phyloP scores from a whole-genome alignment of 2,888 invertebrate genomes.

The Orchesella flavescens region DNA sequence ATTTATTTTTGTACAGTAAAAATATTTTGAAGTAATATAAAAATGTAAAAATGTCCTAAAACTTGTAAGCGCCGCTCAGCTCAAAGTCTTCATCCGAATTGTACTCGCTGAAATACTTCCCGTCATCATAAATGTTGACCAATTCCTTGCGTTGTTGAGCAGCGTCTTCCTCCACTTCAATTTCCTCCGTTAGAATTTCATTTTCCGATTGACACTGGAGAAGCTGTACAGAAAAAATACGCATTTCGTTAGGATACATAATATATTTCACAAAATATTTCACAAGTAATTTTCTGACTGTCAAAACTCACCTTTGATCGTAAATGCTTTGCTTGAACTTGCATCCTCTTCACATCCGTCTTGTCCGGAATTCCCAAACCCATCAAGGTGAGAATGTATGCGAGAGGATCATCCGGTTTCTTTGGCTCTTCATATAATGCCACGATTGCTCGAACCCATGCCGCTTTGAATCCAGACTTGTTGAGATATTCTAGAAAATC shows the following conservation, averaged over 20 bases:
- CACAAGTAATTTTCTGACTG: no score
- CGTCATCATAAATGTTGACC: conserved; percentile 5
- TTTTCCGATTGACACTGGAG: background rate
- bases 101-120: conserved; percentile 24
- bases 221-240: background rate
- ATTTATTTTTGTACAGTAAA: no score
- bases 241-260: background rate
- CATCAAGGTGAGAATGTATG: conserved; percentile 52
- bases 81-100: conserved; percentile 18
- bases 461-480: conserved; percentile 55
- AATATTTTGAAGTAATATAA: no score
- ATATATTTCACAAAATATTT: no score
- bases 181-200: conserved; percentile 1
- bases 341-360: conserved; percentile 16
- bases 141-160: conserved; percentile 7
- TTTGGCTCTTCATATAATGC: conserved; percentile 57
- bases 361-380: conserved; percentile 51
- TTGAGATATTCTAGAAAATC: conserved; percentile 34
- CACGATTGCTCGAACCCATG: conserved; percentile 54
- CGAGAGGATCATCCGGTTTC: conserved; percentile 58
- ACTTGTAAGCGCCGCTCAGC: no score
- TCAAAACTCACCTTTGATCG: conserved; percentile 20
- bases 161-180: conserved; percentile 8
- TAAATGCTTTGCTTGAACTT: conserved; percentile 17
- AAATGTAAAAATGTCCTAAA: no score